phyloP scores from a whole-genome alignment of 2,888 invertebrate species.

The Phragmatobia fuliginosa region DNA sequence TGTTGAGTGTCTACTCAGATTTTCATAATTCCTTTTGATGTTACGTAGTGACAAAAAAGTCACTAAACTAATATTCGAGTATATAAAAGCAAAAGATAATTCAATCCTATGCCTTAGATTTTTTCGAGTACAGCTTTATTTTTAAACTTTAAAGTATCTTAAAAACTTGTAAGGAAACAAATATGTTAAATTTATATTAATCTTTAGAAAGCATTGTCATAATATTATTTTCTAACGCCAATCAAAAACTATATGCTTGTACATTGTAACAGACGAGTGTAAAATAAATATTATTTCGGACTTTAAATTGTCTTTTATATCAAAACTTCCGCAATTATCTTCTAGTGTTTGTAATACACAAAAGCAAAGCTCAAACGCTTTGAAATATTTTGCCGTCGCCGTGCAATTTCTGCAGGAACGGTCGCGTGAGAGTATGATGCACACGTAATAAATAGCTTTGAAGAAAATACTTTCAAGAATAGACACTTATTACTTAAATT shows the following conservation, averaged over 20 bases:
- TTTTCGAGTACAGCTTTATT: neutral
- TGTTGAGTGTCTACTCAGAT: no score
- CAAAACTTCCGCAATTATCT: conserved; percentile 22
- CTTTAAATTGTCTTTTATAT: neutral
- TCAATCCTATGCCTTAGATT: neutral
- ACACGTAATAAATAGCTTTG: conserved; percentile 1
- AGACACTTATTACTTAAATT: no score
- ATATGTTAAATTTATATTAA: no score
- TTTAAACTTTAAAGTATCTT: no score
- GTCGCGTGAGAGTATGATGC: conserved; percentile 6
- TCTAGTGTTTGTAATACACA: conserved; percentile 28
- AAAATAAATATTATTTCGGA: neutral
- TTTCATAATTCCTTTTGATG: no score
- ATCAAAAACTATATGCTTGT: neutral
- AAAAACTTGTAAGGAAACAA: no score
- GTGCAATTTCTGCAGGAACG: conserved; percentile 5
- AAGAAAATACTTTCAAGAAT: conserved; percentile 21
- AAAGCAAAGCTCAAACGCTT: conserved; percentile 21
- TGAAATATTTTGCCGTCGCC: conserved; percentile 2
- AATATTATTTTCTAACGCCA: no score
- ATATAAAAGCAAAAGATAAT: neutral
- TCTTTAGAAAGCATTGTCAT: no score
- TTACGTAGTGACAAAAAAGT: neutral
- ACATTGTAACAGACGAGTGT: neutral
- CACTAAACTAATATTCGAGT: neutral